Conservation (phyloP, 2,888 invertebrate species). For the Biston stratarius region DNA sequence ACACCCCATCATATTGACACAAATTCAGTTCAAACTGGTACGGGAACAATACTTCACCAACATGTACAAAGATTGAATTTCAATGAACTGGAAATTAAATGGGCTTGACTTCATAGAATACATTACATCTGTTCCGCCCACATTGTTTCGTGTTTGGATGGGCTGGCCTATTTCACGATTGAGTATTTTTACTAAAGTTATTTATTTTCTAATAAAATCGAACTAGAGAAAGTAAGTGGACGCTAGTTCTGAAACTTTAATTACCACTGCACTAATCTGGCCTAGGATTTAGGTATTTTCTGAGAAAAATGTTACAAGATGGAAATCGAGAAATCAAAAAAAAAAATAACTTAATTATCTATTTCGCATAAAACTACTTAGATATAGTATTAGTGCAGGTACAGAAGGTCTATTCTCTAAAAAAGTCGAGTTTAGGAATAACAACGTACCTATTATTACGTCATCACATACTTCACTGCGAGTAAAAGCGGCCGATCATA, state of each 20-base stretch:
- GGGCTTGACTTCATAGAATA: slow-evolving; percentile 15
- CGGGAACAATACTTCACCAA: slow-evolving; percentile 8
- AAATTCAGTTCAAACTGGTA: slow-evolving; percentile 8
- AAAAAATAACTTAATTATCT: too few relatives aligned
- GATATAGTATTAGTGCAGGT: too few relatives aligned
- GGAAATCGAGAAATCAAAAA: background rate
- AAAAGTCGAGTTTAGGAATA: too few relatives aligned
- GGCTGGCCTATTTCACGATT: slow-evolving; percentile 11
- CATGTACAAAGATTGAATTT: slow-evolving; percentile 17
- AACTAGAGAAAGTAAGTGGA: background rate
- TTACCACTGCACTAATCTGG: background rate
- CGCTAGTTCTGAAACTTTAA: background rate
- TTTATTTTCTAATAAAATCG: background rate
- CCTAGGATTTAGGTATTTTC: too few relatives aligned
- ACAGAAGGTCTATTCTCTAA: too few relatives aligned
- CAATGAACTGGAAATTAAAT: slow-evolving; percentile 10
- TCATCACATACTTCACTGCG: too few relatives aligned
- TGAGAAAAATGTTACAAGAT: background rate
- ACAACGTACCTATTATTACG: too few relatives aligned
- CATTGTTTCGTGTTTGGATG: slow-evolving; percentile 5
- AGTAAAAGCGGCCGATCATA: too few relatives aligned
- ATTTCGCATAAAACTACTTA: too few relatives aligned
- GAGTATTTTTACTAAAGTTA: background rate
- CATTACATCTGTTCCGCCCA: slow-evolving; percentile 27
- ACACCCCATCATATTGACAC: slow-evolving; percentile 7